phyloP scores from a whole-genome alignment of 2,797 vertebrate species.

The Myotis pilosus region DNA sequence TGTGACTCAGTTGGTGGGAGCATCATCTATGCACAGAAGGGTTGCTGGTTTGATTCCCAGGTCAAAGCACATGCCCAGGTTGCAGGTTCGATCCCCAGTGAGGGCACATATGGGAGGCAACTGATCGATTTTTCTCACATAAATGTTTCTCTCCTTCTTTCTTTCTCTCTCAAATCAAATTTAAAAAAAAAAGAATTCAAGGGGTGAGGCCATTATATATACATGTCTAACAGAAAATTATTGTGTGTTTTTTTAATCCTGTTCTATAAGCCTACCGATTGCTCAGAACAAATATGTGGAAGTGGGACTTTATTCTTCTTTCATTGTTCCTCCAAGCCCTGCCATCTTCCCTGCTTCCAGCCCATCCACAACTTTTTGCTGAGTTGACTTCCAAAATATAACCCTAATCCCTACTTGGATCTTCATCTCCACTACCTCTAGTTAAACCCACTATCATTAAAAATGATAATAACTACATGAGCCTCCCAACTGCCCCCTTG shows the following conservation, averaged over 20 bases:
- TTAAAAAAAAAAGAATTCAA: not conserved
- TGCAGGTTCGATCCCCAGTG: too few relatives aligned
- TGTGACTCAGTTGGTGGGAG: too few relatives aligned
- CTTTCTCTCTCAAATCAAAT: too few relatives aligned
- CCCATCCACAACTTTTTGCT: not conserved
- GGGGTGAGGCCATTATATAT: too few relatives aligned
- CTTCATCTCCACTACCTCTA: not conserved
- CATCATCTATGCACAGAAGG: too few relatives aligned
- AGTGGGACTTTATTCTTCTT: not conserved
- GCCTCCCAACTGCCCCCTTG: not conserved
- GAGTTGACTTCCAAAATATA: not conserved
- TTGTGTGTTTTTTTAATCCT: not conserved
- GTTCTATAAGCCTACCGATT: not conserved
- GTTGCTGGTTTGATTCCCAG: too few relatives aligned
- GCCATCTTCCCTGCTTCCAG: not conserved
- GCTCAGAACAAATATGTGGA: not conserved
- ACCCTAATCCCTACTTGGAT: not conserved
- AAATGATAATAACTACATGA: not conserved
- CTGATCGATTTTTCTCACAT: not conserved
- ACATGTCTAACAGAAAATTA: not conserved
- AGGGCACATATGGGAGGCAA: too few relatives aligned
- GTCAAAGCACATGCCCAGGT: too few relatives aligned
- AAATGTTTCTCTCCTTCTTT: not conserved
- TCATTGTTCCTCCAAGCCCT: fast-evolving
- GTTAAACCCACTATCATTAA: not conserved